Evolutionary conservation across 2,113 vertebrate species (phyloP), one percentile per base, ranked within the genome.

Genomic region (Piaya cayana): DNA sequence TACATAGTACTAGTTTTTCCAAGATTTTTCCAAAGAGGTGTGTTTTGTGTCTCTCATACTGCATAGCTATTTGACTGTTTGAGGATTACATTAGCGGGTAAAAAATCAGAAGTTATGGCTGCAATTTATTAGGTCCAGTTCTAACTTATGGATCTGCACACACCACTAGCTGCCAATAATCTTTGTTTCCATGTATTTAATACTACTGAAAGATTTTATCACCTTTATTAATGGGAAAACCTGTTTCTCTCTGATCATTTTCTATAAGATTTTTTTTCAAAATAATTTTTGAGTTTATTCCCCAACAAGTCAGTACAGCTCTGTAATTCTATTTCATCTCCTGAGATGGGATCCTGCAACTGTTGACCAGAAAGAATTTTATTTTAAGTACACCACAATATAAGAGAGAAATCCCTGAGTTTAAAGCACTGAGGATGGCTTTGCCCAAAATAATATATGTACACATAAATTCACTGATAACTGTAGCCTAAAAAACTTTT

Each of bases 281-380:
- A 86, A 42, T 45, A 82, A 53, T 75, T 82, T 22, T 93, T 59
- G 8, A 23, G 47, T 71, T 95, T 74, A 82, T 67, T 12, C 50
- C 39, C 59, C 78, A 42, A 45, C 42, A 75, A 71, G 75, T 56
- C 58, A 92, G 81, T 63, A 68, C 26, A 72, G 78, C 14, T 97
- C 93, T 94, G 87, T 43, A 88, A 89, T 85, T 85, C 68, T 89
- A 59, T 70, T 95, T 97, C 84, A 67, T 92, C 93, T 96, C 82
- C 64, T 95, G 65, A 88, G 42, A 86, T 60, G 74, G 93, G 92
- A 94, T 55, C 25, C 23, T 64, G 43, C 8, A 93, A 81, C 90
- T 95, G 77, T 81, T 92, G 62, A 79, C 42, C 74, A 94, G 49
- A 50, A 49, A 88, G 34, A 96, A 92, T 96, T 96, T 95, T 64